Conservation (phyloP, 2,113 vertebrate genomes). For the Tringa solitaria region DNA sequence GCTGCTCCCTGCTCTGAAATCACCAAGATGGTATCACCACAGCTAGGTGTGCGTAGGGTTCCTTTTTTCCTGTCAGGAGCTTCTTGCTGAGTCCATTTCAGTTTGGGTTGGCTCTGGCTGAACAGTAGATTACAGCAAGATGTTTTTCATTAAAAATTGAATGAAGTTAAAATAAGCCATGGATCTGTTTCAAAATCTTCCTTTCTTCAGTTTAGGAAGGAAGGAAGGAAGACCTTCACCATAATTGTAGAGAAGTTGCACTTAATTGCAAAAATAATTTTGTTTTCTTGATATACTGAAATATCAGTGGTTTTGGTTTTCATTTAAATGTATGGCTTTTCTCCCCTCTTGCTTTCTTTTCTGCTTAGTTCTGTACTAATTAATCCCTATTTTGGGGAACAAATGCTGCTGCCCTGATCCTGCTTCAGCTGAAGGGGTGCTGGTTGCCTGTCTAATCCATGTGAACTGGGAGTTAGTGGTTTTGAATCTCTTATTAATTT, state of each 20-base stretch:
- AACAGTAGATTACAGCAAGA: neutral
- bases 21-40: neutral
- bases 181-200: neutral
- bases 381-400: neutral
- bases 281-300: neutral
- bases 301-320: neutral
- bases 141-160: neutral
- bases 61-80: neutral
- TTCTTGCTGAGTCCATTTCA: neutral
- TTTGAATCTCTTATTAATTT: neutral
- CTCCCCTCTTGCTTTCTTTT: neutral
- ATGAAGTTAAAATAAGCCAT: neutral
- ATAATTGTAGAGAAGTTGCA: neutral
- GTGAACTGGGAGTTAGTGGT: neutral
- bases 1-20: neutral
- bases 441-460: neutral
- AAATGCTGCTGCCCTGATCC: neutral
- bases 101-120: neutral
- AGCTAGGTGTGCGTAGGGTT: neutral
- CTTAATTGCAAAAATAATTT: neutral
- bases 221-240: neutral
- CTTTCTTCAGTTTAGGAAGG: neutral
- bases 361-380: neutral
- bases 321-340: neutral
- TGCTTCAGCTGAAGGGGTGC: neutral